Evolutionary conservation across 2,888 invertebrate genomes (phyloP).

Genomic region (Hofmannophila pseudospretella): DNA sequence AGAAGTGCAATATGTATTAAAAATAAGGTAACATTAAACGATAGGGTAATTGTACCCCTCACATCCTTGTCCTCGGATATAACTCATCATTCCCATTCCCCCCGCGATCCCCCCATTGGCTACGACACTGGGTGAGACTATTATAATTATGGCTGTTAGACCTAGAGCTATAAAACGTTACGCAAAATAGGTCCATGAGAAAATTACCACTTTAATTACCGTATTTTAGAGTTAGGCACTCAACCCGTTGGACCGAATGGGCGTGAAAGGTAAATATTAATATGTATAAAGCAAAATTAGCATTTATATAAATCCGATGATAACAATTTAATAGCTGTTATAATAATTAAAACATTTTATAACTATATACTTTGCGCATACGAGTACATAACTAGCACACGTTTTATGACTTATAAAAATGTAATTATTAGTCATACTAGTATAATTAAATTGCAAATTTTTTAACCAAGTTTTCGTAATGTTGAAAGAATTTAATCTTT

Average conservation of each 20-base stretch:
- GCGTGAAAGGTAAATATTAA: slow-evolving; percentile 41
- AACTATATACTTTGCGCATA: background rate
- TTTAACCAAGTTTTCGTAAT: background rate
- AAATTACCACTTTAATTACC: slow-evolving; percentile 7
- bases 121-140: too few relatives aligned
- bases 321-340: slow-evolving; percentile 33
- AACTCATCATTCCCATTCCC: too few relatives aligned
- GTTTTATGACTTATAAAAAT: slow-evolving; percentile 11
- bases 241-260: slow-evolving; percentile 29
- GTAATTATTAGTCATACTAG: slow-evolving; percentile 5
- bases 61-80: too few relatives aligned
- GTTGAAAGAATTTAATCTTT: slow-evolving; percentile 12
- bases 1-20: too few relatives aligned
- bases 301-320: slow-evolving; percentile 35
- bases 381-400: background rate
- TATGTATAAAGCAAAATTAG: slow-evolving; percentile 32
- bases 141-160: too few relatives aligned
- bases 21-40: too few relatives aligned
- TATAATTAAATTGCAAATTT: slow-evolving; percentile 12
- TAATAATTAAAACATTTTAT: slow-evolving; percentile 7
- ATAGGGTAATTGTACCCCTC: too few relatives aligned
- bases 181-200: slow-evolving; percentile 15
- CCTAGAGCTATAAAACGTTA: too few relatives aligned
- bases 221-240: background rate
- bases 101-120: too few relatives aligned